Evolutionary conservation across 2,888 invertebrate genomes (phyloP).

Genomic region (Ichneumoninae sp.): DNA sequence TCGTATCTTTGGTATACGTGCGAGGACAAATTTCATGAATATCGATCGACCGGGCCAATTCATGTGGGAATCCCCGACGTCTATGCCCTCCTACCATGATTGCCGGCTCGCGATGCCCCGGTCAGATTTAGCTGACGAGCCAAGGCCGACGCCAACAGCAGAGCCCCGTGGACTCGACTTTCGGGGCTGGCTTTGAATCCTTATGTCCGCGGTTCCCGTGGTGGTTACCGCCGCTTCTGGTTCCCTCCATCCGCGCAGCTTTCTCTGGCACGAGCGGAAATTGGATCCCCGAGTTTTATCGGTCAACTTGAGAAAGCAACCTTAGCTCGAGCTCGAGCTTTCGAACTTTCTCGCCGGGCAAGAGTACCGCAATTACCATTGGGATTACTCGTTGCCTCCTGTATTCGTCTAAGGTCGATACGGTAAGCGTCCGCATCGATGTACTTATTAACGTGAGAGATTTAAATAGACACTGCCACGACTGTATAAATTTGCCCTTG

Average conservation of each 20-base stretch:
- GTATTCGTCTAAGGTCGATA: background rate
- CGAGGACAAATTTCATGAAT: constrained; percentile 19
- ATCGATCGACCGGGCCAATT: constrained; percentile 19
- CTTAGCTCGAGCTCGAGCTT: background rate
- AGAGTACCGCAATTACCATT: background rate
- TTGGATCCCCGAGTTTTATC: constrained; percentile 29
- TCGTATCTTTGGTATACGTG: background rate
- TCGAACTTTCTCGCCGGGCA: background rate
- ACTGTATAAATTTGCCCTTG: background rate
- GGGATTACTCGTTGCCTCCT: background rate
- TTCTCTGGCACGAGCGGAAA: constrained; percentile 35
- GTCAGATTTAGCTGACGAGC: constrained; percentile 33
- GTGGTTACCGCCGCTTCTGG: background rate
- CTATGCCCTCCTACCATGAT: constrained; percentile 18
- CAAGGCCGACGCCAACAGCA: constrained; percentile 1
- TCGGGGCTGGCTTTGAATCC: background rate
- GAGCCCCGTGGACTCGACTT: constrained; percentile 7
- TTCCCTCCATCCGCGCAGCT: background rate
- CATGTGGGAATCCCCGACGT: constrained; percentile 19
- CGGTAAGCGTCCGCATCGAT: background rate
- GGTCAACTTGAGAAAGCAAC: constrained; percentile 2
- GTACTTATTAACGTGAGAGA: background rate
- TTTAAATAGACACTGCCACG: background rate
- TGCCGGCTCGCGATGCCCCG: background rate
- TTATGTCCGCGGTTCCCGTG: background rate